These are phyloP conservation scores for Sebastes oblongus DNA, from an alignment of 2,797 vertebrate genomes.

Conservation along the genomic window DNA sequence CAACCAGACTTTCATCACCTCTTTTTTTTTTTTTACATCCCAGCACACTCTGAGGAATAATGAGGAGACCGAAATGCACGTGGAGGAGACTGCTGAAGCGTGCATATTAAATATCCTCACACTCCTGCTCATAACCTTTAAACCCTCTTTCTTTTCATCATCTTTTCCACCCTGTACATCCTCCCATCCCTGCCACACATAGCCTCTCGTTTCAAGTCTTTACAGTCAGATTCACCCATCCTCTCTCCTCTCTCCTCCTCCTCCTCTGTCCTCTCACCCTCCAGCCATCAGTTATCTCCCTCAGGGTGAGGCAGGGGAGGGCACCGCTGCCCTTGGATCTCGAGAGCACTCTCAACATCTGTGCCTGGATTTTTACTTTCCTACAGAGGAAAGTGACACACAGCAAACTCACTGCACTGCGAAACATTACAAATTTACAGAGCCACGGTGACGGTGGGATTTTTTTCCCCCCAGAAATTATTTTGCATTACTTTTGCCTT, in stretches of 20 bases:
- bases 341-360: constrained; percentile 43
- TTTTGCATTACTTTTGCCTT: not conserved
- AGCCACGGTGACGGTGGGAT: not conserved
- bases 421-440: not conserved
- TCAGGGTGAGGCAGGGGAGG: constrained; percentile 38
- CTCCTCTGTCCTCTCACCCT: constrained; percentile 41
- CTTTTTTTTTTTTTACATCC: constrained; percentile 10
- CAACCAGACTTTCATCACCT: constrained; percentile 27
- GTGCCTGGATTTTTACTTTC: constrained; percentile 21
- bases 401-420: not conserved
- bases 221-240: constrained; percentile 12
- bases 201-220: not conserved
- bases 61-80: not conserved
- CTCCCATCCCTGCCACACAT: not conserved
- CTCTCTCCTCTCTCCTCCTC: constrained; percentile 8
- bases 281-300: constrained; percentile 55
- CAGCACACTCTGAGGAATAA: constrained; percentile 9
- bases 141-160: constrained; percentile 8
- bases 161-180: not conserved
- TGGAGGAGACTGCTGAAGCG: not conserved
- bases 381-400: not conserved
- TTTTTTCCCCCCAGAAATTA: not conserved
- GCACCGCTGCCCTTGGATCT: constrained; percentile 42
- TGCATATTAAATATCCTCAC: constrained; percentile 4
- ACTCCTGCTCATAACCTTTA: not conserved